Evolutionary conservation across 1,140 invertebrate species (phyloP), one percentile per base, ranked within the genome.

Genomic region (Drosophila leontia): DNA sequence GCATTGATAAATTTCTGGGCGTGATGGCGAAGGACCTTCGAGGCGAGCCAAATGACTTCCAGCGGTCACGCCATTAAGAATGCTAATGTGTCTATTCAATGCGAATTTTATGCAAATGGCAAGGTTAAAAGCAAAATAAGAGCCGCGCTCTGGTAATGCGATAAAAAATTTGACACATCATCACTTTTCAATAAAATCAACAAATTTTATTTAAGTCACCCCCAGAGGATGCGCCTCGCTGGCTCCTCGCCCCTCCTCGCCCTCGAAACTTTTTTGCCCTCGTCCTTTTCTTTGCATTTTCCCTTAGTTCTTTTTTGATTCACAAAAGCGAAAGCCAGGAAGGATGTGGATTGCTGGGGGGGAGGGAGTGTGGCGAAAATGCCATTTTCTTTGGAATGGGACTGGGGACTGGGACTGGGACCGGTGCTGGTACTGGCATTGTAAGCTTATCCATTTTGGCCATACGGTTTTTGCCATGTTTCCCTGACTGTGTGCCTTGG

Each of bases 91-190:
- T 88, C 85, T 76, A 88, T 88, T 90, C 55, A 88, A 88, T 88
- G 85, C 85, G 85, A 88, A 70, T 90, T 88, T 88, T 85, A 88
- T 88, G 85, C 85, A 88, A 88, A 88, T 88, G 85, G 76, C 75
- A 90, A 88, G 85, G 85, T 84, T 90, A 90, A 90, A 88, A 82
- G 85, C 85, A 90, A 82, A 90, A 88, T 90, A 81, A 90, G 75
- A 75, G 81, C 85, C 65, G 55, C 68, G 81, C 79, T 78, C 72
- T 70, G 70, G 85, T 88, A 88, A 88, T 90, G 85, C 85, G 85
- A 88, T 88, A 88, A 88, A 90, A 88, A 88, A 90, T 88, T 88
- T 88, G 85, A 88, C 85, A 88, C 85, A 88, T 88, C 85, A 88
- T 88, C 85, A 88, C 85, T 88, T 88, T 88, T 88, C 85, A 88